Evolutionary conservation across 2,888 invertebrate genomes (phyloP).

Genomic region (Fragum whitleyi): DNA sequence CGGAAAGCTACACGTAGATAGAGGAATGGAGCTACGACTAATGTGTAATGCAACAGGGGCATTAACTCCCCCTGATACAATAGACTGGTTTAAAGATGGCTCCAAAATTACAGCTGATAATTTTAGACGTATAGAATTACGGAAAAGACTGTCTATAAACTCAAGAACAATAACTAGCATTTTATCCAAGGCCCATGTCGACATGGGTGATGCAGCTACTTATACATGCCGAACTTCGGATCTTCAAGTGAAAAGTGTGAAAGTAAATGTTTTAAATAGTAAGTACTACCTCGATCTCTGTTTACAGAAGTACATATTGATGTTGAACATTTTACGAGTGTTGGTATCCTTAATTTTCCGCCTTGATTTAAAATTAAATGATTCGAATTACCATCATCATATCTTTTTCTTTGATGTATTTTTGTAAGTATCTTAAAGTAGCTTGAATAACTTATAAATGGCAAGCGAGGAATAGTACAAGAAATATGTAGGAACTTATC

Average conservation of each 20-base stretch:
- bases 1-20: slow-evolving; percentile 64
- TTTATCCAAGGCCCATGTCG: slow-evolving; percentile 67
- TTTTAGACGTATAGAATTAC: slow-evolving; percentile 44
- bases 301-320: too few relatives aligned
- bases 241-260: slow-evolving; percentile 70
- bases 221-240: slow-evolving; percentile 77
- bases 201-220: slow-evolving; percentile 74
- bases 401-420: too few relatives aligned
- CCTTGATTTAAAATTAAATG: too few relatives aligned
- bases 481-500: too few relatives aligned
- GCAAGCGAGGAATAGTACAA: too few relatives aligned
- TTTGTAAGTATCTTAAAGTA: too few relatives aligned
- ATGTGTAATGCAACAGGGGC: slow-evolving; percentile 69
- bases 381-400: too few relatives aligned
- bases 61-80: slow-evolving; percentile 58
- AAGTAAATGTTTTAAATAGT: slow-evolving; percentile 77
- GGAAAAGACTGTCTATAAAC: slow-evolving; percentile 58
- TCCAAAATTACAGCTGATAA: slow-evolving; percentile 55
- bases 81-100: slow-evolving; percentile 74
- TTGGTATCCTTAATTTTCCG: neutral
- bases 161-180: slow-evolving; percentile 72
- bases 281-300: slow-evolving; percentile 48
- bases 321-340: neutral
- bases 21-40: slow-evolving; percentile 57
- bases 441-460: too few relatives aligned